A percentile compares a stretch with the other conserved stretches of the same genome.
Evolutionary conservation across 2,888 invertebrate genomes (phyloP).

Genomic region (Glyphotaelius pellucidus): DNA sequence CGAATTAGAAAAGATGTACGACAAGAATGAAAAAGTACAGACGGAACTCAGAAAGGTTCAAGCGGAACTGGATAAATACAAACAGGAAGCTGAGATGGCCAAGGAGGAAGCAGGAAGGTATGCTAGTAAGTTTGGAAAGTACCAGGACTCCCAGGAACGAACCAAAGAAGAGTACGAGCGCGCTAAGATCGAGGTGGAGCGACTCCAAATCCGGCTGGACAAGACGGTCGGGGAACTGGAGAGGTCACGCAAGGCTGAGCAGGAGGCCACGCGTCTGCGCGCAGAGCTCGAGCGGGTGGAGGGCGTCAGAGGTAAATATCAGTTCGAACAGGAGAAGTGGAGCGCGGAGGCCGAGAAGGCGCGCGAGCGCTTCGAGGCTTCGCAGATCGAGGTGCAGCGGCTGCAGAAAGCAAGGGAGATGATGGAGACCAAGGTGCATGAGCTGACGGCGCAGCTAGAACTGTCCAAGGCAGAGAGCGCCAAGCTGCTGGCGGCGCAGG

Average conservation of each 20-base stretch:
- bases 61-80: slow-evolving; percentile 84
- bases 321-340: slow-evolving; percentile 84
- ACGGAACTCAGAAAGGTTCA: slow-evolving; percentile 89
- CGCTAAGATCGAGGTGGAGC: slow-evolving; percentile 88
- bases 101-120: slow-evolving; percentile 88
- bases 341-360: slow-evolving; percentile 83
- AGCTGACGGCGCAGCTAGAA: slow-evolving; percentile 88
- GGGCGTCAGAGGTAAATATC: slow-evolving; percentile 88
- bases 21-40: slow-evolving; percentile 92
- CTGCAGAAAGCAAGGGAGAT: slow-evolving; percentile 81
- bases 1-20: slow-evolving; percentile 93
- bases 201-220: slow-evolving; percentile 87
- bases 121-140: slow-evolving; percentile 85
- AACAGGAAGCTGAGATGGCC: slow-evolving; percentile 85
- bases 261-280: slow-evolving; percentile 81
- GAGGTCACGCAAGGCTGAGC: slow-evolving; percentile 83
- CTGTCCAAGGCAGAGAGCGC: slow-evolving; percentile 87
- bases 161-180: slow-evolving; percentile 87
- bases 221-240: slow-evolving; percentile 89
- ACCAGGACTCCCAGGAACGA: slow-evolving; percentile 82
- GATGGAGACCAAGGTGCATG: slow-evolving; percentile 84
- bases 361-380: slow-evolving; percentile 85
- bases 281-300: slow-evolving; percentile 86
- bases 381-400: slow-evolving; percentile 86
- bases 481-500: slow-evolving; percentile 85